phyloP scores from a whole-genome alignment of 2,797 vertebrate genomes.

The Psittacula derbiana region DNA sequence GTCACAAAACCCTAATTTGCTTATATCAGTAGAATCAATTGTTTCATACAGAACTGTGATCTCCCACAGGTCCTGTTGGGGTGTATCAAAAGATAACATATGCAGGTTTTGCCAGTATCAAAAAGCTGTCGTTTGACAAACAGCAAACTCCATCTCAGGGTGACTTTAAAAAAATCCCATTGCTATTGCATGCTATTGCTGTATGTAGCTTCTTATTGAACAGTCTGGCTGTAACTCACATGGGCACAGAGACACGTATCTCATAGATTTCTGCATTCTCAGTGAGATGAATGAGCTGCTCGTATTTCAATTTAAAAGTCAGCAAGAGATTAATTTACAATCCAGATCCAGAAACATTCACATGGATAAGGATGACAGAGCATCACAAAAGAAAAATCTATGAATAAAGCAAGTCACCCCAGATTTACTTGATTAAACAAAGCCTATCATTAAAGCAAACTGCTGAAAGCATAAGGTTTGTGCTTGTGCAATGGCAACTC shows the following conservation, averaged over 20 bases:
- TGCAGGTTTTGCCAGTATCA: not conserved
- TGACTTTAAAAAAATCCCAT: not conserved
- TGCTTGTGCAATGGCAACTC: not conserved
- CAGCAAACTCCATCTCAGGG: not conserved
- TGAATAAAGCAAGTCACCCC: not conserved
- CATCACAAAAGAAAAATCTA: not conserved
- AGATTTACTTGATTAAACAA: not conserved
- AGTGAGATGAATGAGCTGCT: not conserved
- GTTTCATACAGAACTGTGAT: not conserved
- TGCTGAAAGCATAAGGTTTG: not conserved
- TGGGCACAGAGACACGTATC: not conserved
- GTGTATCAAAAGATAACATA: rapidly evolving
- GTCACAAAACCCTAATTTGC: conserved; percentile 55
- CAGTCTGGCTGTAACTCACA: not conserved
- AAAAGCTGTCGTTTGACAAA: not conserved
- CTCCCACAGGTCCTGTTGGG: conserved; percentile 13
- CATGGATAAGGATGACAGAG: not conserved
- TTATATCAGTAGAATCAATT: conserved; percentile 45
- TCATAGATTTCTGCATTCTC: not conserved
- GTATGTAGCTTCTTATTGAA: not conserved
- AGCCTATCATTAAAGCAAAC: not conserved
- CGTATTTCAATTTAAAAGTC: not conserved
- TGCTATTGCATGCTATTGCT: not conserved
- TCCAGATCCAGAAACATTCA: not conserved
- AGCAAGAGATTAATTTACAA: not conserved